Base-by-base conservation (phyloP, 2,797 vertebrate genomes). In the Philypnodon macrostomus region DNA sequence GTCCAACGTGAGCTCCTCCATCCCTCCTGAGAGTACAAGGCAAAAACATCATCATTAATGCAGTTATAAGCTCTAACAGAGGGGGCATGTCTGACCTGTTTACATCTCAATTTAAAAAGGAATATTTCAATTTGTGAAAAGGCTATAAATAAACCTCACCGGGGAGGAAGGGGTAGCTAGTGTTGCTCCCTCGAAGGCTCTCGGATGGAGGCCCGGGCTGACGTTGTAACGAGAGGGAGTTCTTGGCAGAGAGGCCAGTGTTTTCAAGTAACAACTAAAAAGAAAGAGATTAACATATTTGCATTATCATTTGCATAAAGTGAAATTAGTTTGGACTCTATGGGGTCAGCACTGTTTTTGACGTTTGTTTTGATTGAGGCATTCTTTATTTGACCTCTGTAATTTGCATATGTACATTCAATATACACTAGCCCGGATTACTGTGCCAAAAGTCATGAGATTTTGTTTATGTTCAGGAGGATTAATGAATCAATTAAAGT, bases 141-240 rank as follows among this genome's bases (percentile, higher is more conserved):
- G 9, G 0, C 46, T 31, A 44, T 10, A 29, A 47, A 21, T 45
- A 1, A 5, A 19, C 47, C 67, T 51, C 63, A 94, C 94, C 94
- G 13, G 94, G 94, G 68, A 90, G 89, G 67, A 96, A 96, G 2
- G 94, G 94, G 54, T 92, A 96, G 73, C 94, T 95, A 16, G 93
- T 96, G 66, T 91, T 93, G 64, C 92, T 95, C 57, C 94, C 94
- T 73, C 91, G 74, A 1, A 96, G 84, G 36, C 93, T 92, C 70
- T 96, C 92, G 30, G 91, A 85, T 0, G 79, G 86, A 11, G 92
- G 92, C 1, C 91, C 93, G 0, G 94, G 94, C 2, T 92, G 92
- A 3, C 94, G 90, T 46, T 85, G 91, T 36, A 96, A 83, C 16
- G 94, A 96, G n/a, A 96, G 85, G 0, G 94, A 96, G 67, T 95